Conservation (phyloP, 2,888 invertebrate genomes). For the Aproaerema taeniolella region DNA sequence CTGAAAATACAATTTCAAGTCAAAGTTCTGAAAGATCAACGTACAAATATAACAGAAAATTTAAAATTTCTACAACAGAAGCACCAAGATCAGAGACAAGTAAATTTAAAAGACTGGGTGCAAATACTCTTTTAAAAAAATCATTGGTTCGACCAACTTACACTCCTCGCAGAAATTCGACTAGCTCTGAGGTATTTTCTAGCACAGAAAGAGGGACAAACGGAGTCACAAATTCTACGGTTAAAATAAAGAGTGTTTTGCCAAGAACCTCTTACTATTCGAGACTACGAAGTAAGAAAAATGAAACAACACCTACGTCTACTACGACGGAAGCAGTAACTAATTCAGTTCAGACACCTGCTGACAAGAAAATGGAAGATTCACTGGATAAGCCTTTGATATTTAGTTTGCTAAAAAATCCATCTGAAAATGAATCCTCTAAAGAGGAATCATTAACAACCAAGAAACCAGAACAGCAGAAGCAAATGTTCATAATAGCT, state of each 20-base stretch:
- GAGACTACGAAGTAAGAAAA: slow-evolving; percentile 40
- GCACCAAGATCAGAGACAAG: slow-evolving; percentile 31
- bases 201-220: slow-evolving; percentile 25
- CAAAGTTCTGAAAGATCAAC: slow-evolving; percentile 37
- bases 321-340: slow-evolving; percentile 26
- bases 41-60: slow-evolving; percentile 58
- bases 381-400: slow-evolving; percentile 49
- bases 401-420: slow-evolving; percentile 45
- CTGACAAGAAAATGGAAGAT: slow-evolving; percentile 42
- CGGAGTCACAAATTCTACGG: slow-evolving; percentile 15
- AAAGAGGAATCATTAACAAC: slow-evolving; percentile 20
- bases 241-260: slow-evolving; percentile 33
- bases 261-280: slow-evolving; percentile 61
- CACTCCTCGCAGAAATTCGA: slow-evolving; percentile 42
- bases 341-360: slow-evolving; percentile 20
- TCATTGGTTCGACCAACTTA: slow-evolving; percentile 42
- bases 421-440: slow-evolving; percentile 29
- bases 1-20: slow-evolving; percentile 18
- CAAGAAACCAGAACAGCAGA: slow-evolving; percentile 29
- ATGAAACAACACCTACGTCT: slow-evolving; percentile 29
- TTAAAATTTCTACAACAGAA: slow-evolving; percentile 46
- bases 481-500: slow-evolving; percentile 46
- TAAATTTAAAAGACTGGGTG: slow-evolving; percentile 37
- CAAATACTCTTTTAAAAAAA: slow-evolving; percentile 39
- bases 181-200: slow-evolving; percentile 25